Base-by-base conservation (phyloP, 2,888 invertebrate genomes). In the Acholoe squamosa region DNA sequence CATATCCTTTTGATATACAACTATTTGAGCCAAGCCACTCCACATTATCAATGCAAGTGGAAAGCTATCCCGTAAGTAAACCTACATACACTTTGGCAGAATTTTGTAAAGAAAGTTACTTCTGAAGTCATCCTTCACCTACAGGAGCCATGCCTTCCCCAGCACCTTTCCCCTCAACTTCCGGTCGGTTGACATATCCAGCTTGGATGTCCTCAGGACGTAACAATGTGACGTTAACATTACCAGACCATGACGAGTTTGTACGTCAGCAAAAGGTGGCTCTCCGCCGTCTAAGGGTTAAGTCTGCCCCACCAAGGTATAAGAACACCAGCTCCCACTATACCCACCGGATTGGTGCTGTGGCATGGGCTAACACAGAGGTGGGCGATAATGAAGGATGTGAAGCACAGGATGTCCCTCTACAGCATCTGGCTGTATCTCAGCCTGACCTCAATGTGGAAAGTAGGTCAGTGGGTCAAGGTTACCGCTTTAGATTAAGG, bases 171-270 rank as follows among this genome's bases (percentile, higher is more conserved):
- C 80, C 34, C 34, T 33, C 43, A 34, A 33, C 25, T 28, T 76
- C 31, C 31, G 76, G 76, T 25, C 25, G 76, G 3, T 10, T 76
- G 16, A 76, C 80, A 10, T 43, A 80, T 43, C 80, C 33, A 5
- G 80, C 43, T 19, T 80, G 80, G 80, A 80, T 80, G 80, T 80
- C 80, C 12, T 80, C 80, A 34, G 80, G 34, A 14, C 33, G 34
- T 34, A 80, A 80, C 43, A 33, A 34, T 16, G 80, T 80, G 34
- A 80, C 34, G n/a, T 25, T 80, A 5, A 5, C 14, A 1, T 25
- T 43, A 5, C 80, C 43, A 5, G n/a, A 80, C 43, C 80, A 80
- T n/a, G 80, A 80, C 43, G n/a, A 16, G 16, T 33, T n/a, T 43
- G 80, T 80, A 16, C 33, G 80, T 0, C 80, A 80, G 43, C 80